Base-by-base conservation (phyloP, 2,113 vertebrate species). In the Oncorhynchus clarkii region DNA sequence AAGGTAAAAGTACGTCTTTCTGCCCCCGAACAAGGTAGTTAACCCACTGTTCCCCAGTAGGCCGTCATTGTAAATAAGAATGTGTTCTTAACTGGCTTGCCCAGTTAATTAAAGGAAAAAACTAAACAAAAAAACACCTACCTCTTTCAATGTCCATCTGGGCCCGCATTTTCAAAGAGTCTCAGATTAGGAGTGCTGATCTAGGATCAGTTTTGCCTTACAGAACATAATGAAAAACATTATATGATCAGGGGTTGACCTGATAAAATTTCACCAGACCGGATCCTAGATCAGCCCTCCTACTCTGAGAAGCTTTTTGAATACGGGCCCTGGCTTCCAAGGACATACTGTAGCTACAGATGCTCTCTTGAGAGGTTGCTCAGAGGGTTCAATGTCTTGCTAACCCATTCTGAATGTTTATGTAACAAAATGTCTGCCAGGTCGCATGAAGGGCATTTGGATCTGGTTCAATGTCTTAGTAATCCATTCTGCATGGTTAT, bases 371-470 rank as follows among this genome's bases (percentile, higher is more conserved):
- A 64, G 60, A 31, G 77, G 85, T 86, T 51, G 80, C 39, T 45
- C 9, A 45, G 39, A 11, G 57, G 39, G 39, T 45, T 45, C 39
- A 45, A 45, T 57, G 84, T 83, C 83, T 78, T 82, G 76, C 79
- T 78, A 76, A 83, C 85, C 76, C 76, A 72, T 80, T 84, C 75
- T 85, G 83, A 74, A 71, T 86, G 39, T 9, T 45, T 45, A 82
- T 79, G 81, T 86, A 91, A 90, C 84, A 88, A 91, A 86, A 85
- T 82, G 83, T 72, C 85, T 82, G 72, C 84, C 78, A 57, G 81
- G 88, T 74, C 6, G 76, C 76, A 84, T 49, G 74, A 74, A 75
- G 71, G 1, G 54, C 34, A 49, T 83, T 74, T 11, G 39, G 39
- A 45, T 11, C 39, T 45, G 39, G 39, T 11, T 45, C 0, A 45